phyloP scores from a whole-genome alignment of 2,888 invertebrate species.

The Icerya purchasi region DNA sequence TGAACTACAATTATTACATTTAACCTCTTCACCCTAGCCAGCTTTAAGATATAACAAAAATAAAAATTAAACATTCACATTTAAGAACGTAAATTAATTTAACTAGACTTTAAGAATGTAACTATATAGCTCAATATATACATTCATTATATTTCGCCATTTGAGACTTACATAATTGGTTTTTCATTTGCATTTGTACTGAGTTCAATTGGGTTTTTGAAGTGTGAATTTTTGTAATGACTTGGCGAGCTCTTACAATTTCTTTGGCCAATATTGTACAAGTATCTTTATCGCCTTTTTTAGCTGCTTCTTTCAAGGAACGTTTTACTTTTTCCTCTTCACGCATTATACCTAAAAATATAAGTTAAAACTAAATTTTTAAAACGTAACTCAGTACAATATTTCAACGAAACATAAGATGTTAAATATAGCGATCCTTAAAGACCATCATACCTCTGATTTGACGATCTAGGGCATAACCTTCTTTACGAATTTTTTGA shows the following conservation, averaged over 20 bases:
- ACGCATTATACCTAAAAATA: slow-evolving; percentile 57
- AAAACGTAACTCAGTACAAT: no score
- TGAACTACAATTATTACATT: no score
- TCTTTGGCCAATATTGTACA: slow-evolving; percentile 86
- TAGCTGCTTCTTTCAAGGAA: slow-evolving; percentile 83
- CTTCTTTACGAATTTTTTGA: slow-evolving; percentile 81
- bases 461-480: slow-evolving; percentile 80
- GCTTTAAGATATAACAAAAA: no score
- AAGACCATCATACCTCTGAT: slow-evolving; percentile 71
- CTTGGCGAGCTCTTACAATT: slow-evolving; percentile 66
- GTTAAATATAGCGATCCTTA: background rate
- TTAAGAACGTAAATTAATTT: no score
- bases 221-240: slow-evolving; percentile 74
- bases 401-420: background rate
- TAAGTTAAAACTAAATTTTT: no score
- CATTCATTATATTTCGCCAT: no score
- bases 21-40: no score
- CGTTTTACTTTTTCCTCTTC: slow-evolving; percentile 93
- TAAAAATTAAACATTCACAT: no score
- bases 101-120: no score
- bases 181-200: slow-evolving; percentile 91
- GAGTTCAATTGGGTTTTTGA: slow-evolving; percentile 96
- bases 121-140: no score
- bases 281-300: slow-evolving; percentile 82
- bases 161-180: slow-evolving; percentile 55